These are phyloP conservation scores for Heliconius ethilla DNA, from an alignment of 2,888 invertebrate species.

Conservation along the genomic window DNA sequence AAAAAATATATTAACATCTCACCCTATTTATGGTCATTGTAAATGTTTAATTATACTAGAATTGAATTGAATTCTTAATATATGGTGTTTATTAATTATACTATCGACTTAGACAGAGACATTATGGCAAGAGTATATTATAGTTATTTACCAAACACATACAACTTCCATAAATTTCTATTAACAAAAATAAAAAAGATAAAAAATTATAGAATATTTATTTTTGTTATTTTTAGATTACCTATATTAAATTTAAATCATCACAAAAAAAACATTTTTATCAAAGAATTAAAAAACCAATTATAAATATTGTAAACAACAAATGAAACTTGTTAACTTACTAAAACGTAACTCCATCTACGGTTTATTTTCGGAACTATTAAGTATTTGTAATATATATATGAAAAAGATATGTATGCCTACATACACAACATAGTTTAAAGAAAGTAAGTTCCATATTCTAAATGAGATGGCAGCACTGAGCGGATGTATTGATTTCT, in stretches of 20 bases:
- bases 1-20: not conserved
- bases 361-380: not conserved
- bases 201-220: too few species aligned
- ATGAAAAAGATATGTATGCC: not conserved
- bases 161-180: too few species aligned
- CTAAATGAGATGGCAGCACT: slow-evolving; percentile 66
- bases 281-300: too few species aligned
- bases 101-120: not conserved
- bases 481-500: slow-evolving; percentile 69
- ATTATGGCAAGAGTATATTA: too few species aligned
- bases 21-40: not conserved
- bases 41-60: not conserved
- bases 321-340: not conserved
- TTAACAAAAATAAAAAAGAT: too few species aligned
- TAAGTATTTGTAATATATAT: not conserved
- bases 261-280: too few species aligned
- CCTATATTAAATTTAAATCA: too few species aligned
- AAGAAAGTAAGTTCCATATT: slow-evolving; percentile 20
- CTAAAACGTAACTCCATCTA: not conserved
- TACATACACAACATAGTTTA: not conserved
- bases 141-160: too few species aligned
- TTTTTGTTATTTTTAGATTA: too few species aligned
- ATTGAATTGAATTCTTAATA: too few species aligned
- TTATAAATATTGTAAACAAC: not conserved
- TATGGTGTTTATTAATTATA: too few species aligned